These are phyloP conservation scores for Caranx ignobilis DNA, from an alignment of 2,113 vertebrate species.

Conservation along the genomic window DNA sequence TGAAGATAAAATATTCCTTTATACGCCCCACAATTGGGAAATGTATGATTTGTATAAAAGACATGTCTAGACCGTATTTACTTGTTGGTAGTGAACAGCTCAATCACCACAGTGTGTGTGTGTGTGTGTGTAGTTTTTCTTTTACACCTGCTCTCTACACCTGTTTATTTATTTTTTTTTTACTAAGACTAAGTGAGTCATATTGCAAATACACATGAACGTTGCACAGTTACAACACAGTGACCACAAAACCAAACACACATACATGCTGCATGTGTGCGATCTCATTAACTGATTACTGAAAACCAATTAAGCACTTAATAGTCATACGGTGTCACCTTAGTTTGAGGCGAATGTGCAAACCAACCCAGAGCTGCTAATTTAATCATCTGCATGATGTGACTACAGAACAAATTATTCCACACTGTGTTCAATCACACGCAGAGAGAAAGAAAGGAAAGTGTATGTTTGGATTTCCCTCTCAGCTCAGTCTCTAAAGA, in stretches of 20 bases:
- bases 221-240: neutral
- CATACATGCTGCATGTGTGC: neutral
- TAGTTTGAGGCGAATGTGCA: slow-evolving; percentile 7
- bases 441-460: neutral
- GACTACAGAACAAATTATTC: neutral
- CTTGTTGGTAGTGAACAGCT: no score
- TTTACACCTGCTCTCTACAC: no score
- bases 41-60: no score
- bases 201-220: no score
- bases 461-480: neutral
- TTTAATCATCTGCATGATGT: neutral
- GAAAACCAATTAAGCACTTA: slow-evolving; percentile 2
- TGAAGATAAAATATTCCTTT: no score
- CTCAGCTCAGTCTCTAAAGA: neutral
- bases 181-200: no score
- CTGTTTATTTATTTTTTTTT: no score
- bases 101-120: no score
- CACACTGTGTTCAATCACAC: neutral
- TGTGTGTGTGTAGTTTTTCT: no score
- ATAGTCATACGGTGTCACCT: neutral
- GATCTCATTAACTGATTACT: slow-evolving; percentile 25
- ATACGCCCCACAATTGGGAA: no score
- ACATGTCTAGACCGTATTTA: no score
- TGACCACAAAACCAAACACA: neutral
- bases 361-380: neutral